Conservation (phyloP, 1,140 invertebrate species). For the Lepidurus apus region DNA sequence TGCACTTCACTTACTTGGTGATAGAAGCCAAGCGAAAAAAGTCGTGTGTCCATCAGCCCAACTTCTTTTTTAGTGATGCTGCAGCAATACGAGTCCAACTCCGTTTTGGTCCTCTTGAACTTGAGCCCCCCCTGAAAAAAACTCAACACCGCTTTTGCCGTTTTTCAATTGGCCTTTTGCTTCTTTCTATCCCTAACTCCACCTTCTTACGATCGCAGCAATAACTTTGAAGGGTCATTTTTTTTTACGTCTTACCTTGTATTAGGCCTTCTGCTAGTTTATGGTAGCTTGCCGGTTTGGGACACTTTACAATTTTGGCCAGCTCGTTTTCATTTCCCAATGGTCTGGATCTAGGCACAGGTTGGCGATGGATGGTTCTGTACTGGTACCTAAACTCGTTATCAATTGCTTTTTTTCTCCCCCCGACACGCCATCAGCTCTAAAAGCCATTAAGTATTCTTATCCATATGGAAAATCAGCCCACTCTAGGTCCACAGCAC, state of each 20-base stretch:
- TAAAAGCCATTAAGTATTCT: neutral
- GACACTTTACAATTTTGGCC: neutral
- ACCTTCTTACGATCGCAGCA: constrained; percentile 17
- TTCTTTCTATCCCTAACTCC: neutral
- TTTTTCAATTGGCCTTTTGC: constrained; percentile 20
- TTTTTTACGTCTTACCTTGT: constrained; percentile 21
- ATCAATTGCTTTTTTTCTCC: neutral
- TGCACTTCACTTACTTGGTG: neutral
- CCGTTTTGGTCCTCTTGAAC: neutral
- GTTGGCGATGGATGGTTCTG: constrained; percentile 1
- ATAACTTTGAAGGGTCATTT: neutral
- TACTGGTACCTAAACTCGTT: neutral
- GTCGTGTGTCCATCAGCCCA: constrained; percentile 13
- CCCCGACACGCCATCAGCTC: neutral
- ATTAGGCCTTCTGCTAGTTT: constrained; percentile 6
- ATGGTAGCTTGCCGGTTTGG: neutral
- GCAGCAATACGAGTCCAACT: neutral
- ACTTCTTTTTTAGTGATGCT: constrained; percentile 16
- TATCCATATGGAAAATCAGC: neutral
- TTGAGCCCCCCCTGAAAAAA: neutral
- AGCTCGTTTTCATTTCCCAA: neutral
- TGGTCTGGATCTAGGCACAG: constrained; percentile 5
- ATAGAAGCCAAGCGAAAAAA: neutral
- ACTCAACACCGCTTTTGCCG: neutral
- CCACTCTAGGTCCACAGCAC: neutral